Evolutionary conservation across 2,113 vertebrate species (phyloP).

Genomic region (Charadrius vociferus): DNA sequence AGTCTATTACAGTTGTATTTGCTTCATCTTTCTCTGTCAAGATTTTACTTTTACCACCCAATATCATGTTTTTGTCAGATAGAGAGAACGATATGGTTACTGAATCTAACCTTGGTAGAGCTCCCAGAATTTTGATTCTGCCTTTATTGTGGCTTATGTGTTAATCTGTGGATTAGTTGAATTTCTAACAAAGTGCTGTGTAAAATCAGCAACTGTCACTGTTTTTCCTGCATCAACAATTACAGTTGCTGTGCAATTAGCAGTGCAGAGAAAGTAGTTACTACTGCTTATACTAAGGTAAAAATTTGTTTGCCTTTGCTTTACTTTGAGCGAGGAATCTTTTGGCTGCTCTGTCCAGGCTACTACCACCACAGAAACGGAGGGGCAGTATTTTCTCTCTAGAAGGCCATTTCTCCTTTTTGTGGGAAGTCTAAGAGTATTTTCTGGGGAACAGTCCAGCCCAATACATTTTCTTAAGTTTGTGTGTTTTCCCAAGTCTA

Average conservation of each 20-base stretch:
- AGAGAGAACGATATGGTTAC: accelerated
- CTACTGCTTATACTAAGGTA: background rate
- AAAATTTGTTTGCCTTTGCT: background rate
- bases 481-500: background rate
- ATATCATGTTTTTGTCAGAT: background rate
- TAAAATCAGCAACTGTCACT: background rate
- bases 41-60: background rate
- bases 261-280: background rate
- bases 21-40: background rate
- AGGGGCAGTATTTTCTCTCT: background rate
- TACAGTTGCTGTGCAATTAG: background rate
- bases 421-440: background rate
- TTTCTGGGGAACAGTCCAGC: background rate
- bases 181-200: background rate
- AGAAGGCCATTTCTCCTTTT: background rate
- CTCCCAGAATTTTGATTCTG: background rate
- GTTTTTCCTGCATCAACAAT: background rate
- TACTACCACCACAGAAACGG: background rate
- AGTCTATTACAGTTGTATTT: background rate
- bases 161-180: constrained; percentile 7
- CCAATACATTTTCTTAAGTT: background rate
- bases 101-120: background rate
- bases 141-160: background rate
- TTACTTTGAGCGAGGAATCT: background rate
- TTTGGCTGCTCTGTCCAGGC: background rate